Conservation (phyloP, 2,797 vertebrate genomes). For the Nyctalus aviator region DNA sequence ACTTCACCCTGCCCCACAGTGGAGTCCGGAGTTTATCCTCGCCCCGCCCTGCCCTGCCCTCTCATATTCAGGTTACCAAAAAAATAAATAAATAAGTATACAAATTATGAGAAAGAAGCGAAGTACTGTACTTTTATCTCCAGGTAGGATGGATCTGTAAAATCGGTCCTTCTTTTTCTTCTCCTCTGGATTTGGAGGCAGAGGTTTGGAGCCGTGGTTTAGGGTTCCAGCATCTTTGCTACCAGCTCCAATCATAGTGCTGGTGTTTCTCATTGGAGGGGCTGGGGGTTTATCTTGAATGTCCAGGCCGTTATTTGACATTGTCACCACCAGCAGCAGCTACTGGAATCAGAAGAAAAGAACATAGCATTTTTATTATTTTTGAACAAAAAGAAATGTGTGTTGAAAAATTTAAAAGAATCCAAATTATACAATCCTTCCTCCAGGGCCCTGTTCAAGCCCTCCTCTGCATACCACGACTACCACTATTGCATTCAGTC, state of each 20-base stretch:
- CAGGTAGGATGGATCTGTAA: constrained; percentile 94
- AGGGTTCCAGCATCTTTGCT: constrained; percentile 92
- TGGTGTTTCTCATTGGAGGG: constrained; percentile 98
- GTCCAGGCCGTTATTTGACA: constrained; percentile 96
- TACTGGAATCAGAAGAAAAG: constrained; percentile 80
- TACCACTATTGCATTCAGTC: not conserved
- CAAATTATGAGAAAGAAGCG: constrained; percentile 56
- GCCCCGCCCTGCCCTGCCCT: too few relatives aligned
- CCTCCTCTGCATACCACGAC: not conserved
- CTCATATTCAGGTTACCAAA: not conserved
- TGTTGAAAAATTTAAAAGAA: constrained; percentile 53
- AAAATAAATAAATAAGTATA: not conserved
- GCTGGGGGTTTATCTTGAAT: constrained; percentile 97
- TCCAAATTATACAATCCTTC: not conserved
- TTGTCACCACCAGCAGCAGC: constrained; percentile 88
- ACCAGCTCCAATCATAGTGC: constrained; percentile 95
- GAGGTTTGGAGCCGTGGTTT: constrained; percentile 96
- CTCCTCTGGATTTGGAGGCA: constrained; percentile 97
- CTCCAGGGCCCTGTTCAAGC: not conserved
- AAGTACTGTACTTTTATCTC: constrained; percentile 93
- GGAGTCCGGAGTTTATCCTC: too few relatives aligned
- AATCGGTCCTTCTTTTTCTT: constrained; percentile 96
- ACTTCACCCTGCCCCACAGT: too few relatives aligned
- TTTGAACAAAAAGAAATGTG: constrained; percentile 34
- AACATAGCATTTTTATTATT: constrained; percentile 40